Conservation (phyloP, 2,888 invertebrate genomes). For the Pyralis farinalis region DNA sequence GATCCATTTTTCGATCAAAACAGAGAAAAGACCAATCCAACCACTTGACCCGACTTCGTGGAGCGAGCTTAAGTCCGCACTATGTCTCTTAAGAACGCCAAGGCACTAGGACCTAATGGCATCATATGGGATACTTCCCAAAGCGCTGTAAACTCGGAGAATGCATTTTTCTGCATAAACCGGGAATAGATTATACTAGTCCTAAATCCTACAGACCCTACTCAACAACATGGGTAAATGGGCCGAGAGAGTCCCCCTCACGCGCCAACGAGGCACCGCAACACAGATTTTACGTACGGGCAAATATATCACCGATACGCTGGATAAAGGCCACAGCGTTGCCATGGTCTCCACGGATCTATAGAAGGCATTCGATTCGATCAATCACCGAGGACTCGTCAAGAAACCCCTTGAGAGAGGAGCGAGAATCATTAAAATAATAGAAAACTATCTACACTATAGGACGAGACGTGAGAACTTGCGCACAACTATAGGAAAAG, state of each 20-base stretch:
- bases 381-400: neutral
- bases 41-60: constrained; percentile 9
- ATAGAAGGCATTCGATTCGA: neutral
- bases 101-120: constrained; percentile 12
- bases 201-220: neutral
- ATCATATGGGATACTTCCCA: constrained; percentile 1
- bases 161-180: neutral
- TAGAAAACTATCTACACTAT: neutral
- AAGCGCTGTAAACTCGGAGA: neutral
- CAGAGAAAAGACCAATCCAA: neutral
- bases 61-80: constrained; percentile 3
- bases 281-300: constrained; percentile 15
- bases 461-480: neutral
- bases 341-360: neutral
- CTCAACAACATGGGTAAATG: constrained; percentile 15
- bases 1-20: neutral
- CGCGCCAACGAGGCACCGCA: constrained; percentile 12
- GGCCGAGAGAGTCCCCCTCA: constrained; percentile 10
- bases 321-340: neutral
- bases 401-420: neutral
- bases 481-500: neutral
- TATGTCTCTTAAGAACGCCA: constrained; percentile 11
- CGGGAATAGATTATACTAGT: neutral
- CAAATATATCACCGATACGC: constrained; percentile 13
- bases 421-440: neutral